These are phyloP conservation scores for Chrysopa pallens DNA, from an alignment of 1,140 invertebrate genomes.

Conservation along the genomic window DNA sequence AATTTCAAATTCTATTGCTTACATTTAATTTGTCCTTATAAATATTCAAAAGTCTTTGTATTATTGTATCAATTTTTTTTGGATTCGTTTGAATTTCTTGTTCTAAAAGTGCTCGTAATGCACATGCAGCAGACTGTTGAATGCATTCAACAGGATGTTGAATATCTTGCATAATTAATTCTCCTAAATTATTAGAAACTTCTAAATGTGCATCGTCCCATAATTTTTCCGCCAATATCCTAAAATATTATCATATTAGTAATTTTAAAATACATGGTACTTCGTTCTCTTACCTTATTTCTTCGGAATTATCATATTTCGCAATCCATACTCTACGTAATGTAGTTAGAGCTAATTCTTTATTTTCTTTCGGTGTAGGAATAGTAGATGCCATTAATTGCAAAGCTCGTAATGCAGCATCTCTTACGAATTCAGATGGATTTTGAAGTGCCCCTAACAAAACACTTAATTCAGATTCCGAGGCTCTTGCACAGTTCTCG, in stretches of 20 bases:
- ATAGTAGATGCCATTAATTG: constrained; percentile 42
- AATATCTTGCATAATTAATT: constrained; percentile 53
- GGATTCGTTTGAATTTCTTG: constrained; percentile 35
- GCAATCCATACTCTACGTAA: constrained; percentile 60
- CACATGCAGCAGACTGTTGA: constrained; percentile 56
- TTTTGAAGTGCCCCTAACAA: constrained; percentile 62
- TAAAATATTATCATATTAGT: constrained; percentile 12
- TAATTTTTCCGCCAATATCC: constrained; percentile 42
- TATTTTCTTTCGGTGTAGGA: constrained; percentile 38
- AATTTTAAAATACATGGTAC: neutral
- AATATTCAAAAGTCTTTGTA: constrained; percentile 47
- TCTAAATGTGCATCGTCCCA: constrained; percentile 42
- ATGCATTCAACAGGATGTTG: constrained; percentile 62
- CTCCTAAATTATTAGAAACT: constrained; percentile 34
- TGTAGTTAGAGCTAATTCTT: constrained; percentile 36
- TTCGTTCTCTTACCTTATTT: constrained; percentile 34
- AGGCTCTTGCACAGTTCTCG: constrained; percentile 37
- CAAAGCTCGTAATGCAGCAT: constrained; percentile 59
- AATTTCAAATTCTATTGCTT: constrained; percentile 21
- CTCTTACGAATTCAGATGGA: constrained; percentile 47
- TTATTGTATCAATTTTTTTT: constrained; percentile 30
- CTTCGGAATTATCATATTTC: constrained; percentile 48
- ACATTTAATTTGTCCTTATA: constrained; percentile 61
- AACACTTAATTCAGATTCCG: constrained; percentile 51
- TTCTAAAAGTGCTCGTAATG: constrained; percentile 48